Conservation (phyloP, 1,140 invertebrate species). For the Camponotus pennsylvanicus region DNA sequence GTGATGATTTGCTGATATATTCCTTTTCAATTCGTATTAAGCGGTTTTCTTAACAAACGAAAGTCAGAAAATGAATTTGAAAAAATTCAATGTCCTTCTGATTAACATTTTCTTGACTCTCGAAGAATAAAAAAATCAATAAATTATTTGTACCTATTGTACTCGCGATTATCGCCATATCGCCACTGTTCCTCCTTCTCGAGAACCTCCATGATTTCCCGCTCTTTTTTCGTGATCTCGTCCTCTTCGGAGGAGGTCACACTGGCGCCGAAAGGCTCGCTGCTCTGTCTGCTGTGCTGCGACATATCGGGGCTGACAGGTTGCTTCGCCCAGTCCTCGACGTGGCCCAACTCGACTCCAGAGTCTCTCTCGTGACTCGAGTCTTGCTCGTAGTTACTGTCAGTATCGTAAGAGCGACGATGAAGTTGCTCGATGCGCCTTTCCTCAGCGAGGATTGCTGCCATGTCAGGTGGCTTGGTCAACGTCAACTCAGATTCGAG, state of each 20-base stretch:
- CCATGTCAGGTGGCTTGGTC: slow-evolving; percentile 93
- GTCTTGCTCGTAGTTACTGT: slow-evolving; percentile 86
- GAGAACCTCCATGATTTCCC: slow-evolving; percentile 90
- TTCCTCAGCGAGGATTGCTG: slow-evolving; percentile 92
- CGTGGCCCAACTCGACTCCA: slow-evolving; percentile 90
- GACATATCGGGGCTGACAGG: slow-evolving; percentile 88
- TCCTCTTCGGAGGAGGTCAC: slow-evolving; percentile 91
- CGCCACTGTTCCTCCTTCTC: slow-evolving; percentile 89
- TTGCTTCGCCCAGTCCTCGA: slow-evolving; percentile 87
- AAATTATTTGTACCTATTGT: slow-evolving; percentile 77
- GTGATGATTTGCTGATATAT: background rate
- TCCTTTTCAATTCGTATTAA: background rate
- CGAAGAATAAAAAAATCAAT: background rate
- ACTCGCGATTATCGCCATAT: slow-evolving; percentile 82
- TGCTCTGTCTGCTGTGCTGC: slow-evolving; percentile 92
- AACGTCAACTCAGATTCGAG: slow-evolving; percentile 90
- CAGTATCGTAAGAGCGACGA: slow-evolving; percentile 86
- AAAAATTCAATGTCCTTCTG: background rate
- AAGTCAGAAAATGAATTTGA: background rate
- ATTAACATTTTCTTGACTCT: background rate
- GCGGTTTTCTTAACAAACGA: background rate
- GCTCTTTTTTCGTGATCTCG: slow-evolving; percentile 90
- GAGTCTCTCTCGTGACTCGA: slow-evolving; percentile 89
- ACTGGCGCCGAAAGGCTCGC: slow-evolving; percentile 89
- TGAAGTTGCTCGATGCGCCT: slow-evolving; percentile 91